A percentile compares a stretch with the other conserved stretches of the same genome.
These are phyloP conservation scores for Falco naumanni DNA, from an alignment of 2,797 vertebrate genomes.

Conservation along the genomic window DNA sequence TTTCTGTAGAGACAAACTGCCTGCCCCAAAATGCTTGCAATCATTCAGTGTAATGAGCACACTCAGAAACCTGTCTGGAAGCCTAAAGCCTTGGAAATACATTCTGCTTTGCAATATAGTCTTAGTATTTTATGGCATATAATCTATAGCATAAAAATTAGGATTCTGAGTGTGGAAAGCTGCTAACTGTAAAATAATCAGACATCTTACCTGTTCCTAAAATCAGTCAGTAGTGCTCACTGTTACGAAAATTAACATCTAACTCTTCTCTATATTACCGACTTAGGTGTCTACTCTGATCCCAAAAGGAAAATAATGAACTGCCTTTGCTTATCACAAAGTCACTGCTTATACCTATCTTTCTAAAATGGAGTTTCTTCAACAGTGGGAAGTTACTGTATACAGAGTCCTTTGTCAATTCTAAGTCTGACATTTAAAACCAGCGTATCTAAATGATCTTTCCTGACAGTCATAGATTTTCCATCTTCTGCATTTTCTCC, in stretches of 20 bases:
- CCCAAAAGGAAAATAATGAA: background rate
- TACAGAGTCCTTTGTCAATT: background rate
- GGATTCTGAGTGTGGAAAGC: background rate
- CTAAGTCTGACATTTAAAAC: background rate
- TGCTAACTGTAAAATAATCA: background rate
- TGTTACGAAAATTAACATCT: background rate
- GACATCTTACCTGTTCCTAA: background rate
- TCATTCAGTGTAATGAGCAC: background rate
- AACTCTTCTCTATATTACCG: background rate
- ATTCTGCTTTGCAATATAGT: background rate
- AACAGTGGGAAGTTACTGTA: background rate
- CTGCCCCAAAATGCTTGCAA: background rate
- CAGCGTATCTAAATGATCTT: background rate
- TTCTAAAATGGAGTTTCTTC: background rate
- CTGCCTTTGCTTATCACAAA: background rate
- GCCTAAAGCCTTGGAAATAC: background rate
- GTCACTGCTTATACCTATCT: background rate
- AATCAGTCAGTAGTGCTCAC: background rate
- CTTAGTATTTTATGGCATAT: background rate
- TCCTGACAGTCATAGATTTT: background rate
- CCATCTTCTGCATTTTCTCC: background rate
- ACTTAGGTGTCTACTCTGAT: background rate
- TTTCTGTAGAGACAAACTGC: background rate
- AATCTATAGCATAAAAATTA: background rate
- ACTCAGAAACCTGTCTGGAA: background rate